Base-by-base conservation (phyloP, 2,797 vertebrate genomes). In the Alectoris magna region DNA sequence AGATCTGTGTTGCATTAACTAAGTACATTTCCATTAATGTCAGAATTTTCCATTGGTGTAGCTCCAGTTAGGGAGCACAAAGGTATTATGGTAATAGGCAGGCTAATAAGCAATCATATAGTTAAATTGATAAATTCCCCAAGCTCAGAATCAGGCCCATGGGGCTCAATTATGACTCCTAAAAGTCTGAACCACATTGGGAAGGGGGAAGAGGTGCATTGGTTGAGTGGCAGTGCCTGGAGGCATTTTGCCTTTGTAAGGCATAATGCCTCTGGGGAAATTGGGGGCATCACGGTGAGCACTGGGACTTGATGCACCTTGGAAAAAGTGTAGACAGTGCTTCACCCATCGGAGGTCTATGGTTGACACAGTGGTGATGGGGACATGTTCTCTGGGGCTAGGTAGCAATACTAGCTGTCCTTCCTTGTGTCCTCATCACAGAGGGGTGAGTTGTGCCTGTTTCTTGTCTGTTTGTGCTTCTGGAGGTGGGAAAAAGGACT, bases 101-200 rank as follows among this genome's bases (percentile, higher is more conserved):
- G n/a, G 68, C 76, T 97, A 95, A 95, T 94, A 95, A 95, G 67
- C 74, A 94, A 88, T 87, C 53, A 38, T 73, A 41, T 70, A 69
- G 85, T 87, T 94, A 94, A 95, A 93, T 1, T 83, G 88, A 91
- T 88, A 93, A 94, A 95, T 95, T 93, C 94, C 90, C 91, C 59
- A 58, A 85, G 82, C 84, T 96, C 93, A 96, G 95, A 95, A 91
- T 96, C 95, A 94, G 90, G 88, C 92, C 84, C 87, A 62, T 89
- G 91, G 94, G 87, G 94, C 92, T 97, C 87, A 96, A 91, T 95
- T 96, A 94, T 89, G 82, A 92, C 75, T 97, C 88, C 86, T 96
- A 77, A 92, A 93, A 96, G 73, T 87, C 77, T 92, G 73, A 96
- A 87, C 70, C 91, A 86, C 86, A 85, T 31, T 92, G 95, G 95